Evolutionary conservation across 1,140 invertebrate species (phyloP).

Genomic region (Muscidifurax raptorellus): DNA sequence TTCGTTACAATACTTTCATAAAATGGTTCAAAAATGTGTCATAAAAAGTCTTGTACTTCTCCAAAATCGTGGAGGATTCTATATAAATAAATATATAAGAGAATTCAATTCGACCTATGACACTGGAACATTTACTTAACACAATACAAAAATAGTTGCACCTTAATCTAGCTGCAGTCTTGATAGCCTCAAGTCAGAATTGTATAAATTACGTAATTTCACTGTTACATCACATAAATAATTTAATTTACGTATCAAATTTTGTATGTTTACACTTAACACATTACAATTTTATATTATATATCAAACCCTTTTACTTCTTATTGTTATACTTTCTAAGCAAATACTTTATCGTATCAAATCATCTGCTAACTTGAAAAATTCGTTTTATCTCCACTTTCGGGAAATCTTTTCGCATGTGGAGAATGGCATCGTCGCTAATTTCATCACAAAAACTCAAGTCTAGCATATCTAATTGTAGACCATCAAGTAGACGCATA

Average conservation of each 20-base stretch:
- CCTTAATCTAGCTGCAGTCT: conserved; percentile 50
- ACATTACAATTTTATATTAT: conserved; percentile 26
- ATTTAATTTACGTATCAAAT: conserved; percentile 5
- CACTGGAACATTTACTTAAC: conserved; percentile 43
- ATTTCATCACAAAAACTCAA: conserved; percentile 91
- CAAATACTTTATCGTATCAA: background rate
- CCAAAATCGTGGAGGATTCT: background rate
- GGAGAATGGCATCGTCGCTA: conserved; percentile 80
- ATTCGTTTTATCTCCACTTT: conserved; percentile 80
- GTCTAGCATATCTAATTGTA: conserved; percentile 85
- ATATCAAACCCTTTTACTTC: background rate
- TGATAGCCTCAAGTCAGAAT: conserved; percentile 17
- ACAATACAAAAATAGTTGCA: conserved; percentile 47
- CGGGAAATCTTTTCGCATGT: conserved; percentile 79
- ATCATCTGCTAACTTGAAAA: conserved; percentile 64
- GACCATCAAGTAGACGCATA: conserved; percentile 75
- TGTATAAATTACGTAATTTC: conserved; percentile 23
- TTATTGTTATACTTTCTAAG: conserved; percentile 9
- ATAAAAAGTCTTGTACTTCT: conserved; percentile 38
- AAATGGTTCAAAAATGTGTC: conserved; percentile 42
- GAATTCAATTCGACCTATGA: conserved; percentile 27
- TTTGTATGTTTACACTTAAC: conserved; percentile 23
- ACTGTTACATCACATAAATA: conserved; percentile 42
- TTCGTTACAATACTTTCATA: conserved; percentile 17
- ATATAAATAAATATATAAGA: conserved; percentile 48